A percentile compares a stretch with the other conserved stretches of the same genome.
These are phyloP conservation scores for Philotrypesis tridentata DNA, from an alignment of 1,140 invertebrate genomes.

Conservation along the genomic window DNA sequence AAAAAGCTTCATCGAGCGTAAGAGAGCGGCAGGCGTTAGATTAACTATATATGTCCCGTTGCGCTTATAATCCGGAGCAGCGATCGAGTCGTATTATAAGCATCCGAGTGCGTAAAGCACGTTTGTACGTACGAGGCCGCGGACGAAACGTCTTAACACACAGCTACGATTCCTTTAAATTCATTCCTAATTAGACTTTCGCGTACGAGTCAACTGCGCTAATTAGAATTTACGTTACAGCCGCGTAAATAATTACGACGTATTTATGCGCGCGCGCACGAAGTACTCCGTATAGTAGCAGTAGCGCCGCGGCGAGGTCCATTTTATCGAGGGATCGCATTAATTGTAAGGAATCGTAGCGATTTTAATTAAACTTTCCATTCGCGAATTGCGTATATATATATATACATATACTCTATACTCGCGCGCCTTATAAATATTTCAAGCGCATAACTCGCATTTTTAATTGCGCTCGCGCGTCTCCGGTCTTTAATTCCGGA, in stretches of 20 bases:
- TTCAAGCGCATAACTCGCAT: constrained; percentile 14
- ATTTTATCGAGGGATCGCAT: constrained; percentile 40
- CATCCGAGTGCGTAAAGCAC: constrained; percentile 16
- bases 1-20: neutral
- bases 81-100: neutral
- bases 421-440: constrained; percentile 37
- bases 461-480: too few relatives aligned
- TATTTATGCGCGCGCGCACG: neutral
- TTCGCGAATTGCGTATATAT: neutral
- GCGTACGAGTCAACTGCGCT: constrained; percentile 21
- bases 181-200: constrained; percentile 47
- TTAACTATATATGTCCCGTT: neutral
- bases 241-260: constrained; percentile 41
- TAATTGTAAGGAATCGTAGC: constrained; percentile 32
- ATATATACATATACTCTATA: too few relatives aligned
- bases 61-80: constrained; percentile 2
- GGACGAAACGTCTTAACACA: constrained; percentile 10
- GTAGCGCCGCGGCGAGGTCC: neutral
- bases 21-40: neutral
- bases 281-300: too few relatives aligned
- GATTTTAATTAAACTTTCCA: constrained; percentile 28
- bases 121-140: too few relatives aligned
- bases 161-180: constrained; percentile 33
- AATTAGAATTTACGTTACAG: constrained; percentile 51
- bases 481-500: too few relatives aligned